Evolutionary conservation across 2,888 invertebrate species (phyloP).

Genomic region (Drosophila cognata): DNA sequence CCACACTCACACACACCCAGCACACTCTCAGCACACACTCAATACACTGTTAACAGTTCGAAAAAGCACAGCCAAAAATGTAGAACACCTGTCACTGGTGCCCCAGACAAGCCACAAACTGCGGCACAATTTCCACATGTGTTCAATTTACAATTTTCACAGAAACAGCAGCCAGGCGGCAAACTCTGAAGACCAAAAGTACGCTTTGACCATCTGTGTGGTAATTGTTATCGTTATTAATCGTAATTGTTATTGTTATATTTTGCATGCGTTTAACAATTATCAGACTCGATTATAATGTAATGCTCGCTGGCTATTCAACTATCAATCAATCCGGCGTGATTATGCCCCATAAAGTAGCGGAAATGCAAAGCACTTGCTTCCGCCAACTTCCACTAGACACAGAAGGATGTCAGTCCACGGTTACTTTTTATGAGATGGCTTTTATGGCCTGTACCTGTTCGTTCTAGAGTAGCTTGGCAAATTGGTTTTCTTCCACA

Average conservation of each 20-base stretch:
- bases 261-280: conserved; percentile 14
- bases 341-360: conserved; percentile 40
- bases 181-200: conserved; percentile 57
- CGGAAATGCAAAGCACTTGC: conserved; percentile 67
- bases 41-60: conserved; percentile 6
- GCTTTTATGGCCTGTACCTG: conserved; percentile 23
- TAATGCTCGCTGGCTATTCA: conserved; percentile 46
- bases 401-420: conserved; percentile 56
- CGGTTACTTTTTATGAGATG: conserved; percentile 36
- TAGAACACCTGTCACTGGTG: conserved; percentile 58
- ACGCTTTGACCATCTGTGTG: conserved; percentile 11
- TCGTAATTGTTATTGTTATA: conserved; percentile 20
- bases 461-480: conserved; percentile 22
- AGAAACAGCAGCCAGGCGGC: conserved; percentile 41
- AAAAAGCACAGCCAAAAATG: conserved; percentile 46
- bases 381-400: conserved; percentile 54
- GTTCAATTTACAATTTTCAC: conserved; percentile 48
- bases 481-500: background rate
- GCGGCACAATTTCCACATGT: conserved; percentile 43
- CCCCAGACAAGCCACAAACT: conserved; percentile 11
- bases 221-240: conserved; percentile 20
- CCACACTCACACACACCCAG: background rate
- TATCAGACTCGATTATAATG: conserved; percentile 35
- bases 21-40: conserved; percentile 9
- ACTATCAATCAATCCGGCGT: conserved; percentile 34